phyloP scores from a whole-genome alignment of 2,797 vertebrate genomes.

The Coregonus suidteri region DNA sequence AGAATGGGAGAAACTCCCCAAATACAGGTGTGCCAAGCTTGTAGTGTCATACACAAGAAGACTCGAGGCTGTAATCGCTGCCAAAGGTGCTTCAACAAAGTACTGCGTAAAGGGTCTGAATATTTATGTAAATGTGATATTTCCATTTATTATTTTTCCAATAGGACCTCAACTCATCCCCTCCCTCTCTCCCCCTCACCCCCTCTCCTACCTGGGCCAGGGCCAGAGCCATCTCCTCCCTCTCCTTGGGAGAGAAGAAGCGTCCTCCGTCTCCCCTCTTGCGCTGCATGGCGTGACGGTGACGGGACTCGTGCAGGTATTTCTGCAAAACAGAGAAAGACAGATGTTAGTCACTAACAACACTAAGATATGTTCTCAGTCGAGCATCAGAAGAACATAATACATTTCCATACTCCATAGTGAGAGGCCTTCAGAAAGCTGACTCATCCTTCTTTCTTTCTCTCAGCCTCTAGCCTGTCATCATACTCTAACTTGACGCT shows the following conservation, averaged over 20 bases:
- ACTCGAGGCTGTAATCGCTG: too few species aligned
- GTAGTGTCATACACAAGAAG: too few species aligned
- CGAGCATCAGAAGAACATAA: too few species aligned
- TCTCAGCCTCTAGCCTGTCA: conserved; percentile 84
- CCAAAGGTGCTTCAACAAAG: too few species aligned
- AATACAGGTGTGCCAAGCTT: too few species aligned
- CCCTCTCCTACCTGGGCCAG: conserved; percentile 23
- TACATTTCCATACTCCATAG: too few species aligned
- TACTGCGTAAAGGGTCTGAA: too few species aligned
- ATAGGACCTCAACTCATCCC: too few species aligned
- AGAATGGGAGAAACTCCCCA: too few species aligned
- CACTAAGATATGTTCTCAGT: not conserved
- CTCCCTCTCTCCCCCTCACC: not conserved
- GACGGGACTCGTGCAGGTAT: conserved; percentile 88
- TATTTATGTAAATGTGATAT: too few species aligned
- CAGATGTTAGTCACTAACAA: not conserved
- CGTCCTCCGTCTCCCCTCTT: conserved; percentile 86
- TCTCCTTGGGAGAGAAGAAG: conserved; percentile 88
- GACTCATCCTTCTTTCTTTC: conserved; percentile 85
- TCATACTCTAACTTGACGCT: conserved; percentile 81
- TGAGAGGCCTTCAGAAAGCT: too few species aligned
- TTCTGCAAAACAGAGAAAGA: conserved; percentile 70
- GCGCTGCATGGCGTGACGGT: conserved; percentile 87
- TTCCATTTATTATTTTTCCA: too few species aligned
- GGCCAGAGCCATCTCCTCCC: conserved; percentile 68